Evolutionary conservation across 2,888 invertebrate genomes (phyloP).

Genomic region (Lacanobia wlatinum): DNA sequence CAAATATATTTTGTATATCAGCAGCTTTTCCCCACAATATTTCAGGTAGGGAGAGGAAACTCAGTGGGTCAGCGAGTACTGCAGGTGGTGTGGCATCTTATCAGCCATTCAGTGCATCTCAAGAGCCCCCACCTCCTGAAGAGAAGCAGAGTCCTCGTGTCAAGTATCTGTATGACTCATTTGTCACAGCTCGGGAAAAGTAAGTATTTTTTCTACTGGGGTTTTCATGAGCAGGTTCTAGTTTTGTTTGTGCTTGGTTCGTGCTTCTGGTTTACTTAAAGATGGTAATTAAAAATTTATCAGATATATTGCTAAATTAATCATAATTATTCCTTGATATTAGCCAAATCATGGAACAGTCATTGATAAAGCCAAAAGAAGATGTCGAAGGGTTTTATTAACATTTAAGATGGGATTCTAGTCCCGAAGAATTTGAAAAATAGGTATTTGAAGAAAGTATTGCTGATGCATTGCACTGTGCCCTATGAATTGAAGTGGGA

Average conservation of each 20-base stretch:
- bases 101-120: slow-evolving; percentile 97
- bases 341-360: background rate
- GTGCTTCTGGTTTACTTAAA: background rate
- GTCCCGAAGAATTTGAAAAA: no score
- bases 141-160: slow-evolving; percentile 93
- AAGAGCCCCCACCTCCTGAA: slow-evolving; percentile 93
- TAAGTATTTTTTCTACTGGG: slow-evolving; percentile 67
- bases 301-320: background rate
- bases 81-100: slow-evolving; percentile 95
- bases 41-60: slow-evolving; percentile 94
- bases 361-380: background rate
- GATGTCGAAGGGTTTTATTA: no score
- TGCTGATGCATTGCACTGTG: no score
- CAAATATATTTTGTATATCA: no score
- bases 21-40: no score
- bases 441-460: no score
- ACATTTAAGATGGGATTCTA: no score
- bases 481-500: no score
- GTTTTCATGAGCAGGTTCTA: background rate
- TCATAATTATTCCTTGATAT: background rate
- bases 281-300: no score
- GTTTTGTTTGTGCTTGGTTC: no score
- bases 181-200: slow-evolving; percentile 89
- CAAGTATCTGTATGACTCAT: slow-evolving; percentile 91
- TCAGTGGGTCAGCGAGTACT: slow-evolving; percentile 91